These are phyloP conservation scores for Illadopsis cleaveri DNA, from an alignment of 2,113 vertebrate genomes.

Conservation along the genomic window DNA sequence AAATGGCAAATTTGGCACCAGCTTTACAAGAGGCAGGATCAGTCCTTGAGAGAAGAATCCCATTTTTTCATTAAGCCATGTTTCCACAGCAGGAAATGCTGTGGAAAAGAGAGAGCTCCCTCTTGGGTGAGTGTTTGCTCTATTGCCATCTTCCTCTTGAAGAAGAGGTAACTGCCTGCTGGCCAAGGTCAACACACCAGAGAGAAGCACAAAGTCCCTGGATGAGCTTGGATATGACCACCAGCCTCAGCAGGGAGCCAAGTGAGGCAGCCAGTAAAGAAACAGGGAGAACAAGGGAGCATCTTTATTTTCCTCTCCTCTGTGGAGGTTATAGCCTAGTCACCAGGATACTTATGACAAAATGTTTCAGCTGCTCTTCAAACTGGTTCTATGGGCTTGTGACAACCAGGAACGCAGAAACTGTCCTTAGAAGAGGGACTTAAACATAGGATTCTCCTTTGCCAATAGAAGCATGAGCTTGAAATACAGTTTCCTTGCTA, in stretches of 20 bases:
- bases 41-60: too few relatives aligned
- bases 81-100: too few relatives aligned
- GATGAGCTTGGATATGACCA: fast-evolving
- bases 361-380: background rate
- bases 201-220: background rate
- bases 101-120: too few relatives aligned
- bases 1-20: too few relatives aligned
- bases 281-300: background rate
- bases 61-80: too few relatives aligned
- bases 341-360: background rate
- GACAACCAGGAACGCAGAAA: background rate
- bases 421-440: background rate
- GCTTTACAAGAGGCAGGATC: too few relatives aligned
- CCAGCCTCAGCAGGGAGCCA: background rate
- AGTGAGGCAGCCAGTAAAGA: fast-evolving
- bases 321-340: background rate
- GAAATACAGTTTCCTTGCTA: background rate
- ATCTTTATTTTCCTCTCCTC: background rate
- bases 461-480: background rate
- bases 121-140: too few relatives aligned
- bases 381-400: background rate
- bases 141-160: too few relatives aligned
- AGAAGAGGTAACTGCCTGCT: background rate
- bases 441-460: background rate
- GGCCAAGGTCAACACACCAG: background rate